Percentiles rank a stretch among this genome's conserved stretches.
These are phyloP conservation scores for Cenopis cana DNA, from an alignment of 2,888 invertebrate genomes.

Conservation along the genomic window DNA sequence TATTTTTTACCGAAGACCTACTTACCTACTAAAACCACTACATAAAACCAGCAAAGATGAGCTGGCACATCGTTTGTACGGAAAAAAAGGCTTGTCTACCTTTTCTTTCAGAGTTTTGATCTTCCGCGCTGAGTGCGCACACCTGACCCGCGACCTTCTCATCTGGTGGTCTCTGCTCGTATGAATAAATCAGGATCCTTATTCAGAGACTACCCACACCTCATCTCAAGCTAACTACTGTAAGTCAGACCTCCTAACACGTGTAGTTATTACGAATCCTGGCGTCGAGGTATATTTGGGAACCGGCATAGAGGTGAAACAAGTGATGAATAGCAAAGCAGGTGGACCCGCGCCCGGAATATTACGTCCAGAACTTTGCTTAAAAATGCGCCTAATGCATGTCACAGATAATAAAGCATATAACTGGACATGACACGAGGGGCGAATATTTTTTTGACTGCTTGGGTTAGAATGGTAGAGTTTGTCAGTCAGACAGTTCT, in stretches of 20 bases:
- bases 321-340: background rate
- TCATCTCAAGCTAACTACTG: background rate
- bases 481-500: background rate
- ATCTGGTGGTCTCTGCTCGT: slow-evolving; percentile 23
- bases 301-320: background rate
- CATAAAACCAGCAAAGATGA: background rate
- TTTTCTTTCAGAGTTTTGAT: background rate
- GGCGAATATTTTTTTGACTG: background rate
- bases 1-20: too few relatives aligned
- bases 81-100: background rate
- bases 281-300: background rate
- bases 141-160: slow-evolving; percentile 29
- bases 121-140: slow-evolving; percentile 36
- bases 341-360: slow-evolving; percentile 17
- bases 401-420: slow-evolving; percentile 36
- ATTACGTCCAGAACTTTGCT: slow-evolving; percentile 20
- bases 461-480: background rate
- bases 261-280: background rate
- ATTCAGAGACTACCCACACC: background rate
- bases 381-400: slow-evolving; percentile 34
- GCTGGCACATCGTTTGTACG: background rate
- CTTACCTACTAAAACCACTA: background rate
- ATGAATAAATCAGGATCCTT: slow-evolving; percentile 41
- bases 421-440: background rate
- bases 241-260: background rate